These are phyloP conservation scores for Halocynthia roretzi DNA, from an alignment of 23 tunicate species.

Conservation along the genomic window DNA sequence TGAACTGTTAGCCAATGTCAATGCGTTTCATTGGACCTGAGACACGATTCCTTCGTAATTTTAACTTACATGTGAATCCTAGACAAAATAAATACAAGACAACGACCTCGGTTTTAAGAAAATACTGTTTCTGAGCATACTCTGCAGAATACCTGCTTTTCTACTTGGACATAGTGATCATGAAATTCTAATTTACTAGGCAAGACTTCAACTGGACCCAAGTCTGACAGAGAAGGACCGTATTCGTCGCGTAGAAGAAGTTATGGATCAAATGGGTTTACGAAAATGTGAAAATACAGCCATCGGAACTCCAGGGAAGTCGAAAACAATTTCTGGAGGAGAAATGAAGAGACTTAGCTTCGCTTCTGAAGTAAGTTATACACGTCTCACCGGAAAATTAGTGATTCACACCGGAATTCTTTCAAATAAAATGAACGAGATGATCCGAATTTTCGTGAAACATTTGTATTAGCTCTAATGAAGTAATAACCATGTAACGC, in stretches of 20 bases:
- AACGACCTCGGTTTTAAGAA: not conserved
- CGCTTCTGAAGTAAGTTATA: slow-evolving; percentile 40
- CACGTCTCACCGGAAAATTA: not conserved
- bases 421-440: no score
- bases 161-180: not conserved
- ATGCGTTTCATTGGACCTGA: not conserved
- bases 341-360: slow-evolving; percentile 71
- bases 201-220: slow-evolving; percentile 50
- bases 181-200: slow-evolving; percentile 12
- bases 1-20: no score
- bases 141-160: not conserved
- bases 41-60: no score
- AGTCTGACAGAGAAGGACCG: slow-evolving; percentile 33
- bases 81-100: not conserved
- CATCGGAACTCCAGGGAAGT: slow-evolving; percentile 59
- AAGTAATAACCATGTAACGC: no score
- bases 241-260: slow-evolving; percentile 50
- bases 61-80: no score
- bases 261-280: slow-evolving; percentile 68
- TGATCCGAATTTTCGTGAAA: no score
- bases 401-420: no score
- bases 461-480: no score
- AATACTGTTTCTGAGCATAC: no score
- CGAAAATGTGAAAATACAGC: slow-evolving; percentile 43
- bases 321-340: slow-evolving; percentile 77